Base-by-base conservation (phyloP, 2,888 invertebrate species). In the Pachycephus smyrnensis region DNA sequence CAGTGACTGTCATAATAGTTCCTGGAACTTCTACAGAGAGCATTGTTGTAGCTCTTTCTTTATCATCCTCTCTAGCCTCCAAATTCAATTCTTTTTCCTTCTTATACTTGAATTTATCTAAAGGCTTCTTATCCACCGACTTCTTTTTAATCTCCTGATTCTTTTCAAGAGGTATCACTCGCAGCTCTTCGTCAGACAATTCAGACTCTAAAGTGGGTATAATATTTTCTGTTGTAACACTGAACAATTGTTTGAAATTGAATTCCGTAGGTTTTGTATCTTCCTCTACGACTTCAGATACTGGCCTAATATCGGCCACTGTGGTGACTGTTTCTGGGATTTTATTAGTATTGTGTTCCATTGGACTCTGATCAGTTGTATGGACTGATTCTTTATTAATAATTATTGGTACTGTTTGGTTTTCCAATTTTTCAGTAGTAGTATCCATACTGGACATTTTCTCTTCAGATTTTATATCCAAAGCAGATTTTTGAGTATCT, bases 291-390 rank as follows among this genome's bases (percentile, higher is more conserved):
- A 85, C 77, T 77, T 91, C 91, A 0, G 88, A 89, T 12, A 91
- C 90, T 15, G 91, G 91, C 83, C 86, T 90, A 23, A 91, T 85
- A 32, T 89, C 86, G 23, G 85, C 88, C 3, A 86, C 84, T 0
- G 84, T 85, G 12, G 77, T 69, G 11, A 76, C 76, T 11, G 76
- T 33, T 68, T 76, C 75, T 1, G 37, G 74, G 15, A 40, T 40
- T 15, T 40, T 40, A 11, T 84, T 77, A 73, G 37, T 33, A 69
- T 75, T 36, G 73, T 75, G n/a, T 40, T 37, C 69, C 73, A 73
- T 73, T 76, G 11, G 0, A 32, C 3, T 9, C 76, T 35, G 75
- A 73, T 73, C 30, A n/a, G 12, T 11, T n/a, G 12, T 33, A 69
- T 30, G 30, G 12, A 11, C 6, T 15, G 69, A 69, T 30, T 69